These are phyloP conservation scores for Euclidia mi DNA, from an alignment of 2,888 invertebrate genomes.

Conservation along the genomic window DNA sequence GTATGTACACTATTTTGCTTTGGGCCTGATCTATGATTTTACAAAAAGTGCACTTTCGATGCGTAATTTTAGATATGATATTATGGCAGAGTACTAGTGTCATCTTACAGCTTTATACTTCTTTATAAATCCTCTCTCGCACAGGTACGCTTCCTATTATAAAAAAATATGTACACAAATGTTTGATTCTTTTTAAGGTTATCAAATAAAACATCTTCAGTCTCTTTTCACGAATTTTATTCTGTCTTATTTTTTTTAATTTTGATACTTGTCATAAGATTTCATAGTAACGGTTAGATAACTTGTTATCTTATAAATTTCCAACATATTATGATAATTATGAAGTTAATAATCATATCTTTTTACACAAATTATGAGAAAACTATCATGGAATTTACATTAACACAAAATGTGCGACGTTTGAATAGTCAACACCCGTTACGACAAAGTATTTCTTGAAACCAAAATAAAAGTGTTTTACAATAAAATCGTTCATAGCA, in stretches of 20 bases:
- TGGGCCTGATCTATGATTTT: too few species aligned
- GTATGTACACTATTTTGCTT: too few species aligned
- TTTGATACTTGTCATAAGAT: constrained; percentile 88
- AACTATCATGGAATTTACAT: constrained; percentile 45
- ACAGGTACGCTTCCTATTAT: too few species aligned
- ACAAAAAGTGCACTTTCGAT: too few species aligned
- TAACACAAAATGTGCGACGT: constrained; percentile 34
- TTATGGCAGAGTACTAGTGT: too few species aligned
- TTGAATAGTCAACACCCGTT: constrained; percentile 13
- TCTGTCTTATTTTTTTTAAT: constrained; percentile 81
- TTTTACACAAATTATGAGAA: constrained; percentile 59
- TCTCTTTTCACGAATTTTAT: constrained; percentile 77
- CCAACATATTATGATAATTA: constrained; percentile 72
- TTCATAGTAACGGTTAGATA: constrained; percentile 86
- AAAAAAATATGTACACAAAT: too few species aligned
- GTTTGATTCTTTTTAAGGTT: neutral
- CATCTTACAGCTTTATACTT: too few species aligned
- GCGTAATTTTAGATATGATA: too few species aligned
- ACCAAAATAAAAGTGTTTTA: neutral
- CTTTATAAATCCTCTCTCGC: too few species aligned
- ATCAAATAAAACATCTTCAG: constrained; percentile 9
- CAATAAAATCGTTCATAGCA: too few species aligned
- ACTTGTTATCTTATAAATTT: constrained; percentile 78
- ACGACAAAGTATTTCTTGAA: neutral
- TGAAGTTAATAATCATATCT: constrained; percentile 56